Evolutionary conservation across 1,140 invertebrate genomes (phyloP).

Genomic region (Grapholita molesta): DNA sequence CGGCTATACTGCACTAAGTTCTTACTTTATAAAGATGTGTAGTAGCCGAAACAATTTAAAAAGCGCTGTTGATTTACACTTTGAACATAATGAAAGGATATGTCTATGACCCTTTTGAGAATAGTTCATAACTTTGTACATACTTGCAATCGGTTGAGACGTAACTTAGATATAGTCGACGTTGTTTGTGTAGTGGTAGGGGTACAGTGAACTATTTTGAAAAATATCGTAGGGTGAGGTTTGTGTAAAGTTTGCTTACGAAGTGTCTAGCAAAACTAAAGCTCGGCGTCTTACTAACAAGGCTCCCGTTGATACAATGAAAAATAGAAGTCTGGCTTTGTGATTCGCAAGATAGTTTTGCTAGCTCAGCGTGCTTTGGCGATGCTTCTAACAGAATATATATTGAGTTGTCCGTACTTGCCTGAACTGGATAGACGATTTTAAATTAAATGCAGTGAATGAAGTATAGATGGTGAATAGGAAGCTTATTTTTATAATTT

Average conservation of each 20-base stretch:
- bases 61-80: neutral
- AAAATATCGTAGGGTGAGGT: neutral
- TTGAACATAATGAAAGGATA: neutral
- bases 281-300: neutral
- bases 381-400: neutral
- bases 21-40: neutral
- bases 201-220: conserved; percentile 9
- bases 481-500: neutral
- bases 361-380: neutral
- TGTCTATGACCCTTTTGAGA: conserved; percentile 4
- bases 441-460: conserved; percentile 26
- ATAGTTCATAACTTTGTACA: conserved; percentile 5
- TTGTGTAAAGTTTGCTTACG: neutral
- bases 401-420: conserved; percentile 35
- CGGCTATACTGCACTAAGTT: neutral
- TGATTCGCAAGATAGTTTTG: neutral
- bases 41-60: neutral
- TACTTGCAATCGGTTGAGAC: neutral
- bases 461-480: conserved; percentile 23
- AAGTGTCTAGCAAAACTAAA: neutral
- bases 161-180: neutral
- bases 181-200: neutral
- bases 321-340: too few relatives aligned
- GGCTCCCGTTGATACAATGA: too few relatives aligned
- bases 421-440: conserved; percentile 41